Evolutionary conservation across 2,888 invertebrate genomes (phyloP).

Genomic region (Macroteleia sp.): DNA sequence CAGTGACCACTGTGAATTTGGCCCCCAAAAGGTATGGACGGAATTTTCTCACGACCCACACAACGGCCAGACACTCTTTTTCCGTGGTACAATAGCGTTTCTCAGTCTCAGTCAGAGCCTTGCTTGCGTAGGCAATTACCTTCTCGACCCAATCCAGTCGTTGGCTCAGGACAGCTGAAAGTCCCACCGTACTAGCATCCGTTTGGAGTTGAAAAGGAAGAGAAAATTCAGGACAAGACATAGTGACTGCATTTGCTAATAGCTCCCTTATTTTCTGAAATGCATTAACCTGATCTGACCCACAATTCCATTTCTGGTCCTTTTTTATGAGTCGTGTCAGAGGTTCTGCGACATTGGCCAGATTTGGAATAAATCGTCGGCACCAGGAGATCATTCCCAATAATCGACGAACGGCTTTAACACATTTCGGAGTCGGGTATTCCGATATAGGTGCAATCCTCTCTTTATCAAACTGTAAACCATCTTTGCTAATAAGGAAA

Average conservation of each 20-base stretch:
- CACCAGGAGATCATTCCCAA: conserved; percentile 12
- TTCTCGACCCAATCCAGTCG: too few relatives aligned
- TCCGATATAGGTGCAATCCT: background rate
- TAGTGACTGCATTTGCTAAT: too few relatives aligned
- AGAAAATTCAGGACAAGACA: too few relatives aligned
- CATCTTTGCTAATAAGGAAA: background rate
- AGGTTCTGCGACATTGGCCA: background rate
- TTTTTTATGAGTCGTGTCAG: background rate
- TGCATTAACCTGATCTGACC: too few relatives aligned
- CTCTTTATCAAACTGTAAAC: background rate
- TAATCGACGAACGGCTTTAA: background rate
- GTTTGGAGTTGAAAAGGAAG: too few relatives aligned
- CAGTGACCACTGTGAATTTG: background rate
- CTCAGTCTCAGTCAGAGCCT: too few relatives aligned
- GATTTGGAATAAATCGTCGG: background rate
- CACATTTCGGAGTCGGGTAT: background rate
- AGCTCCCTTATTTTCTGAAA: too few relatives aligned
- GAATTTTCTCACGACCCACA: conserved; percentile 7
- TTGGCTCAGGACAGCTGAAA: too few relatives aligned
- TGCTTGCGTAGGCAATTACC: too few relatives aligned
- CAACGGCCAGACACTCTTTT: too few relatives aligned
- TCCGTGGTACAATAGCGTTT: too few relatives aligned
- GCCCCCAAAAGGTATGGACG: background rate
- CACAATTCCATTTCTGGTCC: background rate
- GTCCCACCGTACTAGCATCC: too few relatives aligned